Conservation (phyloP, 2,797 vertebrate genomes). For the Phoeniculus purpureus region DNA sequence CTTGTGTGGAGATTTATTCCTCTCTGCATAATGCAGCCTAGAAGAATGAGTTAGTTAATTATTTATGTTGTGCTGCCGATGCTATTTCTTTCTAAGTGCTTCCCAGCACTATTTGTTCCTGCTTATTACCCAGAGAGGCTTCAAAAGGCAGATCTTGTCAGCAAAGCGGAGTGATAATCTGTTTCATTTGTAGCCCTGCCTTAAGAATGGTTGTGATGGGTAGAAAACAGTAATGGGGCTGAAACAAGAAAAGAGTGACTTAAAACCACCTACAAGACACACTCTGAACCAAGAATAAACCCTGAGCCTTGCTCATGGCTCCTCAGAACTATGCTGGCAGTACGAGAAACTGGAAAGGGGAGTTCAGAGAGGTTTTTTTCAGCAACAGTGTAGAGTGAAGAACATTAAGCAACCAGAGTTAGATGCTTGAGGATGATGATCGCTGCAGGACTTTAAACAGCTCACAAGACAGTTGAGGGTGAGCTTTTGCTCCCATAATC, state of each 20-base stretch:
- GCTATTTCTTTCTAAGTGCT: conserved; percentile 34
- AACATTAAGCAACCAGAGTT: background rate
- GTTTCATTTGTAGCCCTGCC: background rate
- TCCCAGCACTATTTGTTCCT: conserved; percentile 10
- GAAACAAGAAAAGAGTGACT: background rate
- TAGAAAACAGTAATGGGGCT: background rate
- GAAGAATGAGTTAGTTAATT: conserved; percentile 63
- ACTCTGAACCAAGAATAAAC: background rate
- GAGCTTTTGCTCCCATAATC: conserved; percentile 2
- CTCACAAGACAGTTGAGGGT: background rate
- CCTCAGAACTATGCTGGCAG: background rate
- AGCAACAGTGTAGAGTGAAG: background rate
- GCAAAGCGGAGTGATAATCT: conserved; percentile 18
- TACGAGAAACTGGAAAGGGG: background rate
- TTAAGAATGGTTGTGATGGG: background rate
- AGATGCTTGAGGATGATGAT: background rate
- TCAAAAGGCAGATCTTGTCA: conserved; percentile 32
- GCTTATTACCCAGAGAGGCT: conserved; percentile 4
- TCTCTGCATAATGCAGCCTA: conserved; percentile 42
- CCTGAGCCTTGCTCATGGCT: background rate
- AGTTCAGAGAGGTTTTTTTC: background rate
- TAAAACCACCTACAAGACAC: background rate
- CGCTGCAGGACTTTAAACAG: background rate
- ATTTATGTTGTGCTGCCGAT: conserved; percentile 47
- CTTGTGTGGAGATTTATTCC: conserved; percentile 65